Percentiles rank a stretch among this genome's conserved stretches.
phyloP scores from a whole-genome alignment of 2,113 vertebrate species.

The Myiagra hebetior region DNA sequence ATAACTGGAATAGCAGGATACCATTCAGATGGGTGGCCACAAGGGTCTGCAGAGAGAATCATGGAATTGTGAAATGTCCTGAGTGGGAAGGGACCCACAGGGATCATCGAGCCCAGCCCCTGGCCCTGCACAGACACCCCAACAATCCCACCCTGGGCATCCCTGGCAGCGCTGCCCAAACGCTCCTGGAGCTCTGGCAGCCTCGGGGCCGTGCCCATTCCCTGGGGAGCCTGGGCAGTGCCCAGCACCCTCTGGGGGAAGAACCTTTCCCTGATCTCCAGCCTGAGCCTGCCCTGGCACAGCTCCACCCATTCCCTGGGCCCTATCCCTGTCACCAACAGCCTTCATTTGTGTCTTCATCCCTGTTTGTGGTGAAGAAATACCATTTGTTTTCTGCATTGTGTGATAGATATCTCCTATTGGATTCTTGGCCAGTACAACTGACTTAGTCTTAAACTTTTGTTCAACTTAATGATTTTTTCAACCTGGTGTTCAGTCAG shows the following conservation, averaged over 20 bases:
- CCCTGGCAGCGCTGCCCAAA: accelerated
- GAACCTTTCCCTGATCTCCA: accelerated
- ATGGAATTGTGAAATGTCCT: neutral
- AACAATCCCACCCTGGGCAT: neutral
- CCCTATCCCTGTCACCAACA: neutral
- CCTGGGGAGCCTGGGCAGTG: neutral
- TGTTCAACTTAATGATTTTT: neutral
- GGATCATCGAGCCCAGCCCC: accelerated
- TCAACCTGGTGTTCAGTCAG: neutral
- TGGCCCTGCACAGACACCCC: neutral
- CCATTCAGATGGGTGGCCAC: neutral
- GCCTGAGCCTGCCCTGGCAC: accelerated
- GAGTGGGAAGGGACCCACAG: neutral
- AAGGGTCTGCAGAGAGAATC: neutral
- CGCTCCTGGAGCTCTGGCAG: neutral
- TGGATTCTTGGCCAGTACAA: neutral
- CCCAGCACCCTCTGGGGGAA: neutral
- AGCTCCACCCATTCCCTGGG: accelerated
- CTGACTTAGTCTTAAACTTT: neutral
- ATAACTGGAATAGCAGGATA: no score
- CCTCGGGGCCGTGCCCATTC: neutral
- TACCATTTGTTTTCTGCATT: neutral
- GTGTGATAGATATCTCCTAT: neutral
- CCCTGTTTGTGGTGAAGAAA: neutral
- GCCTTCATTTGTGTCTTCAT: neutral